phyloP scores from a whole-genome alignment of 2,888 invertebrate genomes.

The Epistrophe eligans region DNA sequence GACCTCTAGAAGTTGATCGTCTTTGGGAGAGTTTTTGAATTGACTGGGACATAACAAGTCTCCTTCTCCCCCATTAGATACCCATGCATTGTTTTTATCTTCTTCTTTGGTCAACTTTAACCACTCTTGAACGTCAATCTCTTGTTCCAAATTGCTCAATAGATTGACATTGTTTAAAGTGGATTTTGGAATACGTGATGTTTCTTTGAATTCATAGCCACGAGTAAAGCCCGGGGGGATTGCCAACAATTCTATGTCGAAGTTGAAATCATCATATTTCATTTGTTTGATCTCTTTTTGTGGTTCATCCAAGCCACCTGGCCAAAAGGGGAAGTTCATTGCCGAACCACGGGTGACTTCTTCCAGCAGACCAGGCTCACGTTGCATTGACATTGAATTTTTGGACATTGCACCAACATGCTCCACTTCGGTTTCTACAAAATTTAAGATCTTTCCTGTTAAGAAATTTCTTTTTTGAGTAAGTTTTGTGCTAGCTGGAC shows the following conservation, averaged over 20 bases:
- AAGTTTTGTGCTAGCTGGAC: conserved; percentile 81
- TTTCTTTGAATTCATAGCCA: conserved; percentile 85
- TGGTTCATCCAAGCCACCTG: conserved; percentile 90
- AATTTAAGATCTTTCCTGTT: conserved; percentile 90
- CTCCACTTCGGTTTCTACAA: conserved; percentile 86
- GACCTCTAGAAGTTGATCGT: conserved; percentile 81
- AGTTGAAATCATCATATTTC: conserved; percentile 82
- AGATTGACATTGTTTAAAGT: conserved; percentile 79
- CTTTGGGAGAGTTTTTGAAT: conserved; percentile 78
- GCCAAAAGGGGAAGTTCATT: conserved; percentile 94
- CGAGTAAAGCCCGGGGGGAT: conserved; percentile 89
- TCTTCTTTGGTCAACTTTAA: conserved; percentile 79
- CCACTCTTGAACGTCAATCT: conserved; percentile 82
- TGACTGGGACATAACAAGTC: conserved; percentile 72
- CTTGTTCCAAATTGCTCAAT: conserved; percentile 80
- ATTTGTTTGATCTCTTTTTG: conserved; percentile 84
- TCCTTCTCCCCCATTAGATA: background rate
- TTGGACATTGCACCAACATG: conserved; percentile 87
- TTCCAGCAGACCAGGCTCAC: conserved; percentile 90
- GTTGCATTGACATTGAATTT: conserved; percentile 91
- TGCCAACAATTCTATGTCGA: conserved; percentile 84
- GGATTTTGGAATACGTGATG: conserved; percentile 50
- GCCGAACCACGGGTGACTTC: conserved; percentile 89
- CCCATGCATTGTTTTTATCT: conserved; percentile 77
- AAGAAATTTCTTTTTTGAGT: conserved; percentile 87